Evolutionary conservation across 2,113 vertebrate genomes (phyloP), one percentile per base, ranked within the genome.

Genomic region (Jaculus jaculus): DNA sequence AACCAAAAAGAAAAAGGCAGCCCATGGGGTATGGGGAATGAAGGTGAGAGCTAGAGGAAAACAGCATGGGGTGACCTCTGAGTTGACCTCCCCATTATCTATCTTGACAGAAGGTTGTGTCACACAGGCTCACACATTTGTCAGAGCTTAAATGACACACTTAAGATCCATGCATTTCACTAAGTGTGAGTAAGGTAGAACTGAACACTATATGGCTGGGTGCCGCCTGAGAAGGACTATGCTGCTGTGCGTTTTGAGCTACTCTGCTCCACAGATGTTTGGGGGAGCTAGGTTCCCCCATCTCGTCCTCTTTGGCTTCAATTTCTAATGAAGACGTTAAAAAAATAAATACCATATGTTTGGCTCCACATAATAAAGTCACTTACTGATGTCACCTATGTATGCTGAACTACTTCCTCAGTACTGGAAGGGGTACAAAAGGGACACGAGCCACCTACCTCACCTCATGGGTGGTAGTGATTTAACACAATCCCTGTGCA

Each of bases 21-120:
- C 16, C 12, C 1, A 34, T 21, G 23, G 23, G 58, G 5, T 0
- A 1, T 7, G 30, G 20, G 7, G 4, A 21, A 69, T 1, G 1
- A 69, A 58, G 69, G 85, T 4, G 5, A 30, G 6, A 15, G 86
- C 54, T 2, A 5, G 54, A 24, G 3, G 0, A 12, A 20, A 66
- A 61, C 7, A 23, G n/a, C 12, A 15, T 15, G 80, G 60, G 72
- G 28, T 9, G 21, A 32, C 54, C 15, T 51, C 51, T 54, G 54
- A 16, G 54, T 16, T 54, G 54, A 54, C 54, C 54, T 42, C 39
- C 16, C 65, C 23, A 54, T n/a, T 34, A 30, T 47, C 1, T 24
- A 79, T 17, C 28, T 30, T 42, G 26, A 47, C 12, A 77, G 58
- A 12, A 51, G 54, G 73, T 66, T 66, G 18, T 32, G 26, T 47